Evolutionary conservation across 1,140 invertebrate species (phyloP), one percentile per base, ranked within the genome.

Genomic region (Brachionus koreanus): DNA sequence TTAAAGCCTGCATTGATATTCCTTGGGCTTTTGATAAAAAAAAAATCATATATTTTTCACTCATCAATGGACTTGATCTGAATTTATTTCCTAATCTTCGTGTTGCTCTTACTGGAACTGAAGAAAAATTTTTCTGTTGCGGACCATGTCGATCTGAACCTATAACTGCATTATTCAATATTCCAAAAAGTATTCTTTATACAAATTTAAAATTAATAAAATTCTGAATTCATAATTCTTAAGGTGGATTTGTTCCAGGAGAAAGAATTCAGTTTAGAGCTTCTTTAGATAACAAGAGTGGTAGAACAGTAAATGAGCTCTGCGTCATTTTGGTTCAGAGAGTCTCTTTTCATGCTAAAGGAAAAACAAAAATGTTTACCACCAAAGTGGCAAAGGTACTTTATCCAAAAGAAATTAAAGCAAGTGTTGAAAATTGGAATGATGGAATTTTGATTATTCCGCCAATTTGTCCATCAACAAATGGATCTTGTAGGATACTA

Each of bases 1-100:
- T 87, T 29, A 87, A 88, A 83, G 89, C 88, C 6, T 86, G 85
- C 2, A 86, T 90, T 1, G 86, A 89, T 43, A 85, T 87, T 49
- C 86, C 86, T 0, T 85, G 86, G 82, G 63, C 25, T 67, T 83
- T 85, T 67, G 84, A 86, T 75, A 82, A 86, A 25, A 84, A 85
- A 12, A 84, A 84, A 0, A 85, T 86, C 76, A 84, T 84, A 16
- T 84, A 85, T 7, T 87, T 87, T 83, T 86, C 84, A 23, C 84
- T 88, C 5, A 79, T 87, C 16, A 84, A 79, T 42, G 84, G 85
- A 4, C 69, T 87, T 19, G 87, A 88, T 83, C 82, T 88, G 35
- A 87, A 87, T 79, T 79, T 57, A 10, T 83, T 35, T 33, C 33
- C 25, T 4, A 35, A 35, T 67, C 33, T 67, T 5, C 25, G n/a